Conservation (phyloP, 2,888 invertebrate genomes). For the Brachylomia viminalis region DNA sequence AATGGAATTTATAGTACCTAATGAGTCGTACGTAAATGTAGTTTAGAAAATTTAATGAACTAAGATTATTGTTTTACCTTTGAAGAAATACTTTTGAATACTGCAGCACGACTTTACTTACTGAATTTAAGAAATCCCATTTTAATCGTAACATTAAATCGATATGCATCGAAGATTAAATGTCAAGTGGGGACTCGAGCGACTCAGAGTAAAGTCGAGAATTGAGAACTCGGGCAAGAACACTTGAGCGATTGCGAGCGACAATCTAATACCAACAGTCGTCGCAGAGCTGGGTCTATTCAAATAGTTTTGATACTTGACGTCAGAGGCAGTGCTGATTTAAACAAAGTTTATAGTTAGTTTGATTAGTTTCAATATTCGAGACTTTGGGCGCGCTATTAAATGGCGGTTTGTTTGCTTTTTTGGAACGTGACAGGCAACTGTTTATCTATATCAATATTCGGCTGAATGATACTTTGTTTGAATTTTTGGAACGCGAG, state of each 20-base stretch:
- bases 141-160: constrained; percentile 44
- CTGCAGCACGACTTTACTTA: neutral
- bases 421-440: neutral
- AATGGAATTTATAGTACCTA: no score
- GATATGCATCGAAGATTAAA: constrained; percentile 45
- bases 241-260: constrained; percentile 48
- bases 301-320: constrained; percentile 60
- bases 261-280: constrained; percentile 63
- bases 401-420: neutral
- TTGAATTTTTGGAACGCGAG: neutral
- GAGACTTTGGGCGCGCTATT: constrained; percentile 7
- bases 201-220: constrained; percentile 32
- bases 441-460: neutral
- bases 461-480: neutral
- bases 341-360: constrained; percentile 39
- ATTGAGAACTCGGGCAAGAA: constrained; percentile 43
- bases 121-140: neutral
- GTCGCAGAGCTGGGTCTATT: constrained; percentile 53
- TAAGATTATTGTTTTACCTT: neutral
- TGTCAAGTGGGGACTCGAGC: constrained; percentile 43
- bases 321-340: constrained; percentile 56
- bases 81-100: constrained; percentile 1
- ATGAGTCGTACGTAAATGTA: no score
- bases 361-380: constrained; percentile 51
- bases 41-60: no score